Evolutionary conservation across 2,113 vertebrate genomes (phyloP).

Genomic region (Anhinga rufa): DNA sequence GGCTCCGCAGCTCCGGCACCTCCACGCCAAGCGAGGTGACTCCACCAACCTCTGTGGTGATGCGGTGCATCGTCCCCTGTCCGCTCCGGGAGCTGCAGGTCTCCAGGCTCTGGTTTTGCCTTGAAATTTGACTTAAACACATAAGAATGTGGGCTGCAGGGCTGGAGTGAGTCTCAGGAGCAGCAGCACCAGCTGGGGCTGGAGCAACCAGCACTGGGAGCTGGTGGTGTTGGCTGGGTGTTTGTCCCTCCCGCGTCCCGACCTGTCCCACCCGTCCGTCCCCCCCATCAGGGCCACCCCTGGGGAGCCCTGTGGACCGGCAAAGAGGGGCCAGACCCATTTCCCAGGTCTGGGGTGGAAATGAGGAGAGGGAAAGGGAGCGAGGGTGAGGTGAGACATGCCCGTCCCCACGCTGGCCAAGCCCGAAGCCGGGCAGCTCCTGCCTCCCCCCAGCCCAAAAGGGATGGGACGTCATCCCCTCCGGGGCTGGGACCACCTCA

Average conservation of each 20-base stretch:
- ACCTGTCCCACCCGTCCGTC: background rate
- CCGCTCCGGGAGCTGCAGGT: background rate
- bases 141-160: background rate
- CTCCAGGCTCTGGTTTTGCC: background rate
- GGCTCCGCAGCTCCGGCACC: fast-evolving
- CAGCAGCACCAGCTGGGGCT: background rate
- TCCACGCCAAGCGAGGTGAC: fast-evolving
- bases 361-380: background rate
- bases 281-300: too few relatives aligned
- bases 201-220: background rate
- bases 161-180: background rate
- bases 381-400: fast-evolving
- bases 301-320: fast-evolving
- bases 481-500: background rate
- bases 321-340: background rate
- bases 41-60: background rate
- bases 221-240: background rate
- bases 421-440: background rate
- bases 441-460: background rate
- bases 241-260: background rate
- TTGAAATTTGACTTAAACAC: background rate
- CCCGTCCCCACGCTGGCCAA: fast-evolving
- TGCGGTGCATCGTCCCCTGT: fast-evolving
- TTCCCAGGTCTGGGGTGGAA: background rate
- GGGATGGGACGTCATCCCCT: background rate